These are phyloP conservation scores for Cataglyphis hispanica DNA, from an alignment of 1,140 invertebrate genomes.

Conservation along the genomic window DNA sequence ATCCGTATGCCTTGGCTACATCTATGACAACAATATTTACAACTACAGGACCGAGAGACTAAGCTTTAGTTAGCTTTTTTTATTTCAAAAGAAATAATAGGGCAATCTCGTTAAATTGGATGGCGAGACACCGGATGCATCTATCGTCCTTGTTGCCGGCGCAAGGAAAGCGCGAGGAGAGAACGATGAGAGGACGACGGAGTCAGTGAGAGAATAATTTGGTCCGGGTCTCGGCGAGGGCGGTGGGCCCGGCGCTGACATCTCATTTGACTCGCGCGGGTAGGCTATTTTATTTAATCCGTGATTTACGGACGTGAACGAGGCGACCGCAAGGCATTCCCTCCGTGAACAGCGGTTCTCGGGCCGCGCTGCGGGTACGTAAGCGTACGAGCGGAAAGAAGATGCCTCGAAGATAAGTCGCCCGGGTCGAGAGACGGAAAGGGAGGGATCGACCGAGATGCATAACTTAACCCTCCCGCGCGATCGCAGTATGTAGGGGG, in stretches of 20 bases:
- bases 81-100: slow-evolving; percentile 16
- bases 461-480: slow-evolving; percentile 74
- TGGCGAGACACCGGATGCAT: slow-evolving; percentile 32
- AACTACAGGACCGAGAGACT: not conserved
- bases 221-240: slow-evolving; percentile 63
- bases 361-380: slow-evolving; percentile 64
- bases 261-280: slow-evolving; percentile 76
- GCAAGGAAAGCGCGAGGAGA: slow-evolving; percentile 18
- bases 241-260: slow-evolving; percentile 73
- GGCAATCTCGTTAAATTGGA: slow-evolving; percentile 57
- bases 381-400: slow-evolving; percentile 51
- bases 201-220: slow-evolving; percentile 67
- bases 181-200: not conserved
- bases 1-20: not conserved
- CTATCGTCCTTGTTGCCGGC: slow-evolving; percentile 40
- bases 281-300: slow-evolving; percentile 77
- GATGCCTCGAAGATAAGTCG: slow-evolving; percentile 74
- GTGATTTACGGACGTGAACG: slow-evolving; percentile 76
- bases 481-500: slow-evolving; percentile 69
- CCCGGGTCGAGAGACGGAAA: not conserved
- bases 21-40: slow-evolving; percentile 37
- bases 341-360: slow-evolving; percentile 50
- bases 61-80: not conserved
- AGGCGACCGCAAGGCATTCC: slow-evolving; percentile 65
- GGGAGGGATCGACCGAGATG: slow-evolving; percentile 73